Evolutionary conservation across 2,888 invertebrate species (phyloP), one percentile per base, ranked within the genome.

Genomic region (Chrysolina oricalcia): DNA sequence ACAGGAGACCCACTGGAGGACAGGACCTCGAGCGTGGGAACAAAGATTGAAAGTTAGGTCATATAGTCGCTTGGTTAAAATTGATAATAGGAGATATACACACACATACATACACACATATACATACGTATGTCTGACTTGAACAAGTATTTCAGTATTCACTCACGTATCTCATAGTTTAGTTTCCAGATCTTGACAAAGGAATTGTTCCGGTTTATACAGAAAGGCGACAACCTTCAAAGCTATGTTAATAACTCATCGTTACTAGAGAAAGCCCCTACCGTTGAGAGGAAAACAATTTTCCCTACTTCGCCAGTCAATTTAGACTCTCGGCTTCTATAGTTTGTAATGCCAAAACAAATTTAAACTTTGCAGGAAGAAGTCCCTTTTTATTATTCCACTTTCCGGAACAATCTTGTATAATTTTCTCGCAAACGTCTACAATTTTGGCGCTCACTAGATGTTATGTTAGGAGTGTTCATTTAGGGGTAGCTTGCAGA

Each of bases 361-460:
- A 77, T 77, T 74, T 70, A 69, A 53, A 74, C 73, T 66, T 70
- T 67, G 17, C 50, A 17, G 46, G 70, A 62, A 73, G 77, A 77
- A 75, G 74, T 80, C 72, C 64, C 64, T 64, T 70, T 74, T 64
- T 68, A 72, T 65, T 72, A 75, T 78, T 74, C 77, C 70, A 50
- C 67, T 19, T 27, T 70, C 74, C 74, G 72, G 72, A 80, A 79
- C 78, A 80, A 77, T 81, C 79, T 76, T 77, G 78, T 78, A 80
- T 81, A 81, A 81, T 82, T 81, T 79, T 78, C 81, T 75, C 77
- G 75, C 70, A 76, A 79, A 78, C 76, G 75, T 77, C 62, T 72
- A 74, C 74, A 78, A 77, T 81, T 78, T 73, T 69, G 46, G 75
- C 64, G 71, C 53, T 65, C 75, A 72, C 72, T 76, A 75, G 73